Base-by-base conservation (phyloP, 2,888 invertebrate species). In the Drosophila parthenogenetica region DNA sequence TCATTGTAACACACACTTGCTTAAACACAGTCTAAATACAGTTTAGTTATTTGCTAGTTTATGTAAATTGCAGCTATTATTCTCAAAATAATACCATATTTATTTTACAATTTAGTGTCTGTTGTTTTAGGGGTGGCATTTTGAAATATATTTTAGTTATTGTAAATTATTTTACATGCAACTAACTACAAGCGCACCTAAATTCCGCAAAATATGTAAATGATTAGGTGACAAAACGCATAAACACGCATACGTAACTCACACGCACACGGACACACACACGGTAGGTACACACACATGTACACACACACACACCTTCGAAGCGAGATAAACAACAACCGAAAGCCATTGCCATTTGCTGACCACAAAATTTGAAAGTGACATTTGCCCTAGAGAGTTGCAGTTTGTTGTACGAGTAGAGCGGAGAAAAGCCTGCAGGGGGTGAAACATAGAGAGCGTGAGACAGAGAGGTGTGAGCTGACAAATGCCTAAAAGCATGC, bases 201-300 rank as follows among this genome's bases (percentile, higher is more conserved):
- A 72, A 61, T 48, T 39, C 66, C 46, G 48, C 55, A 42, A 61
- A 66, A 69, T 77, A 80, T 86, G 81, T 83, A 83, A 81, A 86
- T 81, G 74, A 86, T 83, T 74, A 83, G 81, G 74, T 80, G 81
- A 55, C 77, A 80, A 65, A 68, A 77, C 54, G 68, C 42, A 57
- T 32, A 63, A 43, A 50, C 17, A 25, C 17, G 17, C 13, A 17
- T 17, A 19, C 32, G 49, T 29, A 53, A 13, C 48, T 32, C 37
- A 46, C 5, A 25, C 19, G 5, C 25, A 37, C 13, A 25, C 19
- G 5, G 17, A 37, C 13, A 25, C 57, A 55, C 43, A 19, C 42
- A 22, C n/a, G 22, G 22, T 5, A 22, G 29, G n/a, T n/a, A n/a
- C n/a, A n/a, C 45, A 10, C 45, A 25, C 29, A 10, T 4, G 1